Base-by-base conservation (phyloP, 92 coral and sea anemone genomes). In the Bergia puertoricense region DNA sequence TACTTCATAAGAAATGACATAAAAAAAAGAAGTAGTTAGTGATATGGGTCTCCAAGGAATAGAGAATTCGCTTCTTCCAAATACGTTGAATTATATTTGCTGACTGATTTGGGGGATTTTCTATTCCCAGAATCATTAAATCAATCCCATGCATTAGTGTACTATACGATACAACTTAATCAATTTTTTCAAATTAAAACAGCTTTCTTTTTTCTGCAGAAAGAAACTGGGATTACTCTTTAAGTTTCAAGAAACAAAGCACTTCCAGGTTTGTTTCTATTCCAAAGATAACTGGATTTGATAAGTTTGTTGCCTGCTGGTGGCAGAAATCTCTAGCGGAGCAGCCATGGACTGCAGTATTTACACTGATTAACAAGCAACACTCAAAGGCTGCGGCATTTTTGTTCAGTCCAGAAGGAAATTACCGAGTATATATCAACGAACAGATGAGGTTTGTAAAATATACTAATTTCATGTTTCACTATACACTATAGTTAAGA, bases 151-250 rank as follows among this genome's bases (percentile, higher is more conserved):
- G 30, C 30, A 30, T 30, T 30, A 30, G 30, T 30, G 30, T 30
- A 30, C 30, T 30, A 30, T 30, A 30, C 30, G 30, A 30, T 30
- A 30, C 30, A 30, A 30, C 30, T 30, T 30, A 30, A 30, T 30
- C 30, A 30, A 30, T 30, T 30, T 30, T 30, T 30, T 30, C 30
- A 30, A 30, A 30, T 30, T 30, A 4, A 5, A 20, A 62, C n/a
- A 62, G 7, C 1, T 22, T 62, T 62, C 41, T 41, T 40, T 76
- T 76, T 15, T 20, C 4, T 76, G 11, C 23, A 76, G 79, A 76
- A 76, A 43, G 79, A 76, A 39, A 76, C 79, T 76, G 79, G 79
- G 79, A 76, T 76, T 76, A 76, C 79, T 16, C 79, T 18, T 15
- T 76, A 36, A 76, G 46, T 22, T 76, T 76, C 38, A 76, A 76